Evolutionary conservation across 2,113 vertebrate species (phyloP).

Genomic region (Myodes glareolus): DNA sequence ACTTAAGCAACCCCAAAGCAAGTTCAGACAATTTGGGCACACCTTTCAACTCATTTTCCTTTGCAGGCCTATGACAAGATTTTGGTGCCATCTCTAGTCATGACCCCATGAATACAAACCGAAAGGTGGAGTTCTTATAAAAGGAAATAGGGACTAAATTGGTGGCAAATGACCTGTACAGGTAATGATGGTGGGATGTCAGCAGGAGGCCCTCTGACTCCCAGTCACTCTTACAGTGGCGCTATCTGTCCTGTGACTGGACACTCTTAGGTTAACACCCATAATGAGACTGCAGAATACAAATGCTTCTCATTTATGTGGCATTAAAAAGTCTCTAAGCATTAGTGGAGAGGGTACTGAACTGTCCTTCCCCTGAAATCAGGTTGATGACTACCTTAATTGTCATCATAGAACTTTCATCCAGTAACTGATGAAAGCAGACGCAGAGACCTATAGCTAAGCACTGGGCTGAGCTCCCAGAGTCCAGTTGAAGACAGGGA

Average conservation of each 20-base stretch:
- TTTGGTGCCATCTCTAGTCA: neutral
- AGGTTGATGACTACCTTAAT: no score
- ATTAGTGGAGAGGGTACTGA: no score
- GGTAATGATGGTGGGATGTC: neutral
- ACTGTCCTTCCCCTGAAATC: no score
- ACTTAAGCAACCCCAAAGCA: neutral
- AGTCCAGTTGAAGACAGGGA: no score
- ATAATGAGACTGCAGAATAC: neutral
- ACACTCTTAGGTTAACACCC: neutral
- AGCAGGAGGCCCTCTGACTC: neutral
- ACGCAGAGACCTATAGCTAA: no score
- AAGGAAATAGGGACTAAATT: neutral
- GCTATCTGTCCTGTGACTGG: neutral
- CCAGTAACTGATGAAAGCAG: no score
- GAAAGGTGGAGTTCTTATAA: neutral
- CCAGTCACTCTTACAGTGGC: neutral
- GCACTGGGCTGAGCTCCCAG: no score
- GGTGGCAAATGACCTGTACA: fast-evolving
- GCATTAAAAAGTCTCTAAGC: neutral
- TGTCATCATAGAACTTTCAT: no score
- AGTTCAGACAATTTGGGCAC: neutral
- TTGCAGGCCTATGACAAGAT: neutral
- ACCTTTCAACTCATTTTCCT: neutral
- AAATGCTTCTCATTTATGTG: neutral
- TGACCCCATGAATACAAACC: neutral